Evolutionary conservation across 1,140 invertebrate species (phyloP).

Genomic region (Luehdorfia chinensis): DNA sequence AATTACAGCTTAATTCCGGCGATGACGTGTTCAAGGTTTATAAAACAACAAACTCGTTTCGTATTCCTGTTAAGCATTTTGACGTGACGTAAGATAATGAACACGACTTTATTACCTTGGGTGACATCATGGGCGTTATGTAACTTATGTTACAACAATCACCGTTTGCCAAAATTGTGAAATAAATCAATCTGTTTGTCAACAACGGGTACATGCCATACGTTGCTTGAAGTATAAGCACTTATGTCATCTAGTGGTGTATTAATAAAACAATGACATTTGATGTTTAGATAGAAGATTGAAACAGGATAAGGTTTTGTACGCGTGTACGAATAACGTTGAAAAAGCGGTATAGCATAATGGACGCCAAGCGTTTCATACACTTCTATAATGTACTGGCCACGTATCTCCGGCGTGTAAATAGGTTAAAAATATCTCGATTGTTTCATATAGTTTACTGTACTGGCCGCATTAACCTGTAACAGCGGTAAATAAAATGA

Average conservation of each 20-base stretch:
- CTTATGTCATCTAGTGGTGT: conserved; percentile 34
- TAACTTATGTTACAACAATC: conserved; percentile 48
- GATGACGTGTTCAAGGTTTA: conserved; percentile 22
- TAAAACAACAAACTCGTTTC: conserved; percentile 25
- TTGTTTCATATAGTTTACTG: conserved; percentile 63
- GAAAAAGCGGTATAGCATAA: too few species aligned
- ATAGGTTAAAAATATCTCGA: conserved; percentile 53
- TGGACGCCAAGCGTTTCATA: conserved; percentile 10
- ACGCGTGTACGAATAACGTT: too few species aligned
- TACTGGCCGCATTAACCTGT: conserved; percentile 60
- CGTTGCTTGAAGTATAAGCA: conserved; percentile 27
- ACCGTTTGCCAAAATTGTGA: conserved; percentile 48
- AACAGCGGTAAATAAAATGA: conserved; percentile 70
- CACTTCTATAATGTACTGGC: conserved; percentile 7
- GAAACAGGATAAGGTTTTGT: neutral
- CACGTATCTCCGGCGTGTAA: conserved; percentile 24
- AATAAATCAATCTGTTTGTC: conserved; percentile 57
- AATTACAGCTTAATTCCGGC: conserved; percentile 24
- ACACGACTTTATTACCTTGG: conserved; percentile 46
- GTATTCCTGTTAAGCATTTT: conserved; percentile 30
- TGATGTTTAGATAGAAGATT: conserved; percentile 15
- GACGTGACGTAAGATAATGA: conserved; percentile 40
- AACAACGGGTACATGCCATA: conserved; percentile 29
- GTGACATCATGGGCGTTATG: conserved; percentile 44
- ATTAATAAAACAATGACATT: conserved; percentile 22